phyloP scores from a whole-genome alignment of 2,113 vertebrate species.

The Petaurus breviceps region DNA sequence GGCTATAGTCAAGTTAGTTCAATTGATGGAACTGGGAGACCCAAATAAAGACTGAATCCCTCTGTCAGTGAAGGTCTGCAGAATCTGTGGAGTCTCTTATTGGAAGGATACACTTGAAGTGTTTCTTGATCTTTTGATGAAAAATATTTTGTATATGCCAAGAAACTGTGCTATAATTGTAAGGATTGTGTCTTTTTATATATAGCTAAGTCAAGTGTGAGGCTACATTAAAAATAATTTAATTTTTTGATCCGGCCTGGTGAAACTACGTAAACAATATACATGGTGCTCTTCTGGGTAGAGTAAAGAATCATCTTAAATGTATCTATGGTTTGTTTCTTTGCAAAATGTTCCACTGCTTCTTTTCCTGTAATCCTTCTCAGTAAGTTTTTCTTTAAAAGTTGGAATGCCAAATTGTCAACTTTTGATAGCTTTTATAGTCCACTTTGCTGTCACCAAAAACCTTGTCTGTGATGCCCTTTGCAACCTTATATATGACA shows the following conservation, averaged over 20 bases:
- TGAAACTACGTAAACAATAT: background rate
- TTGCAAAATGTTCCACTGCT: background rate
- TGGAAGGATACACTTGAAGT: background rate
- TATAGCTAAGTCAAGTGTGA: background rate
- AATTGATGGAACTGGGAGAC: background rate
- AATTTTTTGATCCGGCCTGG: background rate
- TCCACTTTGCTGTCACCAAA: conserved; percentile 6
- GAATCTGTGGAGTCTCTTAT: background rate
- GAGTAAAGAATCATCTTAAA: background rate
- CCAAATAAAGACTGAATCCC: conserved; percentile 3
- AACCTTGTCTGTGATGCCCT: background rate
- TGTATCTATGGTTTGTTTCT: background rate
- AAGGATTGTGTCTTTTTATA: background rate
- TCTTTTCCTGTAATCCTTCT: background rate
- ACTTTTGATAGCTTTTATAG: background rate
- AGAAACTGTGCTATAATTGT: background rate
- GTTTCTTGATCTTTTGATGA: background rate
- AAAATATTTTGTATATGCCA: background rate
- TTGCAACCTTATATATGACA: background rate
- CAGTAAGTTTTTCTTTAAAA: too few relatives aligned
- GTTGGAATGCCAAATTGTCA: too few relatives aligned
- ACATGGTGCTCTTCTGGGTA: conserved; percentile 20
- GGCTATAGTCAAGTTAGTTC: background rate
- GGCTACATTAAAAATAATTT: background rate
- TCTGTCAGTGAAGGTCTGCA: background rate